phyloP scores from a whole-genome alignment of 2,797 vertebrate genomes.

The Mormyrus hasselquistii region DNA sequence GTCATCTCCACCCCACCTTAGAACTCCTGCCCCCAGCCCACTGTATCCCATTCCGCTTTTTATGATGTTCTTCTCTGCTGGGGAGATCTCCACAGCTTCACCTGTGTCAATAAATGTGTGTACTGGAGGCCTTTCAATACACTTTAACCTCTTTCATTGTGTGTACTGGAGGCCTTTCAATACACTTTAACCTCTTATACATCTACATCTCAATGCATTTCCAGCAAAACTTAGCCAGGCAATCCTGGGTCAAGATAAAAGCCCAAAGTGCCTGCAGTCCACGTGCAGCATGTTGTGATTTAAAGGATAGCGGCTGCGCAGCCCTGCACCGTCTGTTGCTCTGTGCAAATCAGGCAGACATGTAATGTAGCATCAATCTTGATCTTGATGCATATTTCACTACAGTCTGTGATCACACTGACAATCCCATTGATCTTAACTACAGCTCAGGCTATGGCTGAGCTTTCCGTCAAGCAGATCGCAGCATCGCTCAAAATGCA shows the following conservation, averaged over 20 bases:
- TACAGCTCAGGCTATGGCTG: background rate
- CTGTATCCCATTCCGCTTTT: background rate
- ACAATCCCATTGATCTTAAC: background rate
- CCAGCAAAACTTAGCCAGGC: background rate
- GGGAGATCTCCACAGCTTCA: background rate
- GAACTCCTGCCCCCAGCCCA: background rate
- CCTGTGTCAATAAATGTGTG: background rate
- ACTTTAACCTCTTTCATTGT: background rate
- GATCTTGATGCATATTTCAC: background rate
- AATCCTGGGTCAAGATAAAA: background rate
- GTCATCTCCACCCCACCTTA: background rate
- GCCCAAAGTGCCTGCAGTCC: background rate
- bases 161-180: background rate
- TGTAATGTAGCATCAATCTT: background rate
- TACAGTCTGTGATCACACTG: background rate
- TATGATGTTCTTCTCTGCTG: background rate
- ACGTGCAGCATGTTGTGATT: background rate
- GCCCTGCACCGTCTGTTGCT: background rate
- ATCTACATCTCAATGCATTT: background rate
- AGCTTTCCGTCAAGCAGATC: background rate
- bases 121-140: background rate
- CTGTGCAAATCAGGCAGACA: background rate
- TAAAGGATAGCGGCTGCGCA: background rate
- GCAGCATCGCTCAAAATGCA: background rate
- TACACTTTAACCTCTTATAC: background rate